Evolutionary conservation across 1,140 invertebrate species (phyloP).

Genomic region (Ips typographus): DNA sequence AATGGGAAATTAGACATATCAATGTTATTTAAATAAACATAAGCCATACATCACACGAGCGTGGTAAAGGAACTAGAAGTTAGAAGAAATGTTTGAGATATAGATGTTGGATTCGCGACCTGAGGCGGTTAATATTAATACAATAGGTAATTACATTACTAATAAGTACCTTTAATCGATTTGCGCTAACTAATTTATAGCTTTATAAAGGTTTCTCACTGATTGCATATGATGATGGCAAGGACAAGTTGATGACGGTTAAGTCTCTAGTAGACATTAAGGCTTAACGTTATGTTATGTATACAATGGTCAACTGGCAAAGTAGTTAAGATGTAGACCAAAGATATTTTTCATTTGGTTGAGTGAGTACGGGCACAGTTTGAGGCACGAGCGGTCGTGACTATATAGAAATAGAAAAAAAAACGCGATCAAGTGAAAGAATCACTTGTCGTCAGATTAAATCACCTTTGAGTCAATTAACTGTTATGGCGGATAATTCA

Average conservation of each 20-base stretch:
- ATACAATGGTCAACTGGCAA: no score
- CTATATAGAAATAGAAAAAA: slow-evolving; percentile 5
- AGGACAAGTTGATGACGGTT: no score
- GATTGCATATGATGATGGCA: not conserved
- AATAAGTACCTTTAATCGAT: slow-evolving; percentile 16
- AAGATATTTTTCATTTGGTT: slow-evolving; percentile 1
- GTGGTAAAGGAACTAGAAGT: slow-evolving; percentile 15
- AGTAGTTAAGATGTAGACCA: not conserved
- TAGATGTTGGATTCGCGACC: slow-evolving; percentile 15
- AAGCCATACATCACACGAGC: slow-evolving; percentile 15
- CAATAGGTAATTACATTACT: slow-evolving; percentile 19
- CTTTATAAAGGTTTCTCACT: slow-evolving; percentile 2
- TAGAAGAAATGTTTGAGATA: slow-evolving; percentile 14
- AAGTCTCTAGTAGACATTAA: no score
- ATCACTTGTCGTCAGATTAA: slow-evolving; percentile 5
- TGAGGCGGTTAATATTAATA: slow-evolving; percentile 6
- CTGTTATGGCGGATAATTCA: slow-evolving; percentile 2
- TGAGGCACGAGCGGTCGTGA: slow-evolving; percentile 11
- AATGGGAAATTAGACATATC: slow-evolving; percentile 14
- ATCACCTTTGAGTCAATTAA: slow-evolving; percentile 5
- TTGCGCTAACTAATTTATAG: slow-evolving; percentile 8
- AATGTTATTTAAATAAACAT: slow-evolving; percentile 24
- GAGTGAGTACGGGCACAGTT: not conserved
- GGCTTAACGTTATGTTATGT: no score
- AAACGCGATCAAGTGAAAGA: slow-evolving; percentile 3